Evolutionary conservation across 2,797 vertebrate species (phyloP).

Genomic region (Podarcis siculus): DNA sequence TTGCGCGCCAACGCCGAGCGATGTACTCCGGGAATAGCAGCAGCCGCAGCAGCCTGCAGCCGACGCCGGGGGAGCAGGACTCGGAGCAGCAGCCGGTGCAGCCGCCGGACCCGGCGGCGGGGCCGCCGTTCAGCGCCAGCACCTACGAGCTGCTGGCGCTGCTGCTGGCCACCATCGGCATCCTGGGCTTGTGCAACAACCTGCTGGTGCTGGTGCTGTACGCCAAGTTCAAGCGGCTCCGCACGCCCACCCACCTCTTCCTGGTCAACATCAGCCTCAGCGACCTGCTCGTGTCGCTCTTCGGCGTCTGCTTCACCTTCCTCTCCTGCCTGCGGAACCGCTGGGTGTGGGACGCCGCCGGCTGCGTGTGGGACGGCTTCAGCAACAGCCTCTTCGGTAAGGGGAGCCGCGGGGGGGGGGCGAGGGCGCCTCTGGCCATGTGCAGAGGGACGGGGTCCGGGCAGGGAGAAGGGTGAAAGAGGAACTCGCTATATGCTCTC

Average conservation of each 20-base stretch:
- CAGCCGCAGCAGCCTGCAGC: neutral
- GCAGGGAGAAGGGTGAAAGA: no score
- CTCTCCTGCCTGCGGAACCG: slow-evolving; percentile 86
- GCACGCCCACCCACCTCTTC: slow-evolving; percentile 87
- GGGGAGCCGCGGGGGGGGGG: slow-evolving; percentile 34
- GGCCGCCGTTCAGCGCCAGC: slow-evolving; percentile 77
- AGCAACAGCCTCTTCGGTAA: slow-evolving; percentile 93
- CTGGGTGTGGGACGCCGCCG: slow-evolving; percentile 87
- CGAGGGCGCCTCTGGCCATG: neutral
- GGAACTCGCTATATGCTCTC: neutral
- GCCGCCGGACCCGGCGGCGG: slow-evolving; percentile 30
- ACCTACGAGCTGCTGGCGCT: slow-evolving; percentile 89
- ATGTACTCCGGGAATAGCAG: slow-evolving; percentile 66
- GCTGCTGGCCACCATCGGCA: slow-evolving; percentile 84
- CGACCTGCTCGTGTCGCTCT: slow-evolving; percentile 86
- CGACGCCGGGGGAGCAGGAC: slow-evolving; percentile 33
- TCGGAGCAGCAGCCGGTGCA: slow-evolving; percentile 17
- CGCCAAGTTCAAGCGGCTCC: slow-evolving; percentile 85
- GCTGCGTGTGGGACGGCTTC: slow-evolving; percentile 93
- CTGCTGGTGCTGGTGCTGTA: slow-evolving; percentile 85
- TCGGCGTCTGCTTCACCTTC: slow-evolving; percentile 88
- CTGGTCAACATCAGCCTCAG: slow-evolving; percentile 90
- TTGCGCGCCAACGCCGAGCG: neutral
- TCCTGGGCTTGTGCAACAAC: slow-evolving; percentile 89
- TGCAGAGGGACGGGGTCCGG: neutral